A percentile compares a stretch with the other conserved stretches of the same genome.
These are phyloP conservation scores for Apamea crenata DNA, from an alignment of 2,888 invertebrate species.

Conservation along the genomic window DNA sequence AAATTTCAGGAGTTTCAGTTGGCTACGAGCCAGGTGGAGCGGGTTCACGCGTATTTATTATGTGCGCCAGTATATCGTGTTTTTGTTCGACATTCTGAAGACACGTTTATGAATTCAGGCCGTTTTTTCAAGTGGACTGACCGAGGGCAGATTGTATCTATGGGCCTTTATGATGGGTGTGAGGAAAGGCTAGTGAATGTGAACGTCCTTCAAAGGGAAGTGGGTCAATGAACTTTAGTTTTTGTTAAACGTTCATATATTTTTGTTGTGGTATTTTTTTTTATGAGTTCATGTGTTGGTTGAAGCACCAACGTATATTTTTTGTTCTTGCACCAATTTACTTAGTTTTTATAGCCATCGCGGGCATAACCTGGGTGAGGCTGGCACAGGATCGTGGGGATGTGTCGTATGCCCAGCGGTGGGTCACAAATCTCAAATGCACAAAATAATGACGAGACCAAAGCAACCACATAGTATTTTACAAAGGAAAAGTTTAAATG, in stretches of 20 bases:
- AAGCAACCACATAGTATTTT: not conserved
- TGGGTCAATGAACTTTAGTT: slow-evolving; percentile 20
- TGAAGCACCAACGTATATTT: no score
- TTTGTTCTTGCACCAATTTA: not conserved
- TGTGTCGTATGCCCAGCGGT: not conserved
- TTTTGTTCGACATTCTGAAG: slow-evolving; percentile 57
- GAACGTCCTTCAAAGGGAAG: not conserved
- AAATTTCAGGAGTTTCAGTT: slow-evolving; percentile 76
- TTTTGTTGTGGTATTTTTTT: not conserved
- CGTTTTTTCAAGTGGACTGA: slow-evolving; percentile 30
- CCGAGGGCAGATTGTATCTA: slow-evolving; percentile 46
- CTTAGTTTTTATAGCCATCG: not conserved
- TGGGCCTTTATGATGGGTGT: slow-evolving; percentile 14
- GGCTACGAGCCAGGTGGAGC: slow-evolving; percentile 72
- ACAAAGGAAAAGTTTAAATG: not conserved
- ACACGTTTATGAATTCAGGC: slow-evolving; percentile 55
- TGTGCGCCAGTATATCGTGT: slow-evolving; percentile 53
- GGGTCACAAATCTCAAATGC: not conserved
- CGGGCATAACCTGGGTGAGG: not conserved
- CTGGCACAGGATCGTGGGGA: not conserved
- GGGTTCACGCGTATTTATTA: slow-evolving; percentile 61
- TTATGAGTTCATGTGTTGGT: not conserved
- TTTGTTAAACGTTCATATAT: not conserved
- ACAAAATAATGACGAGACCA: not conserved
- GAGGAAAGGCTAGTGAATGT: slow-evolving; percentile 4